These are phyloP conservation scores for Amphipyra berbera DNA, from an alignment of 2,888 invertebrate genomes.

Conservation along the genomic window DNA sequence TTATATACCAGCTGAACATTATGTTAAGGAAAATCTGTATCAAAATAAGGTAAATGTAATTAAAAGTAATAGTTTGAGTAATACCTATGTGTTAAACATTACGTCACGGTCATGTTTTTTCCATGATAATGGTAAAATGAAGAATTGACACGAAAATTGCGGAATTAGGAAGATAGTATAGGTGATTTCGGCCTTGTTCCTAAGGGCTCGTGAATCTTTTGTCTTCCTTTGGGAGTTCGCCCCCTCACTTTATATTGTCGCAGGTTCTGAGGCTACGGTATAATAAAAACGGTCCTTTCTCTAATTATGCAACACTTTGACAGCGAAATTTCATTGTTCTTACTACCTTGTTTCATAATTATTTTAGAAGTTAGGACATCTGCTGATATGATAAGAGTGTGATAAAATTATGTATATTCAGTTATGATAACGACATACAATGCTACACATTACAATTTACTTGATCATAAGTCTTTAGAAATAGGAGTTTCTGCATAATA, in stretches of 20 bases:
- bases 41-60: conserved; percentile 11
- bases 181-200: conserved; percentile 61
- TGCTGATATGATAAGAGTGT: neutral
- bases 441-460: no score
- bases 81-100: conserved; percentile 15
- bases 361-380: conserved; percentile 3
- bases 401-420: neutral
- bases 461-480: no score
- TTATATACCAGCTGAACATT: neutral
- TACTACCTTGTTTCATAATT: conserved; percentile 26
- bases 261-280: conserved; percentile 49
- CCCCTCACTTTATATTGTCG: conserved; percentile 59
- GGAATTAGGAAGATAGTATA: conserved; percentile 38
- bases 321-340: conserved; percentile 35
- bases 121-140: conserved; percentile 47
- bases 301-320: conserved; percentile 50
- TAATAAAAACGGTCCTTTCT: conserved; percentile 55
- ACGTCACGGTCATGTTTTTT: conserved; percentile 31
- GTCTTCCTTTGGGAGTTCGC: conserved; percentile 61
- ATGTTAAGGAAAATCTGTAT: conserved; percentile 33
- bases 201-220: conserved; percentile 67
- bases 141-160: conserved; percentile 47
- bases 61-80: conserved; percentile 13
- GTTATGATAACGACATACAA: no score
- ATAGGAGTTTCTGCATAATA: no score